Base-by-base conservation (phyloP, 2,797 vertebrate species). In the Bucorvus abyssinicus region DNA sequence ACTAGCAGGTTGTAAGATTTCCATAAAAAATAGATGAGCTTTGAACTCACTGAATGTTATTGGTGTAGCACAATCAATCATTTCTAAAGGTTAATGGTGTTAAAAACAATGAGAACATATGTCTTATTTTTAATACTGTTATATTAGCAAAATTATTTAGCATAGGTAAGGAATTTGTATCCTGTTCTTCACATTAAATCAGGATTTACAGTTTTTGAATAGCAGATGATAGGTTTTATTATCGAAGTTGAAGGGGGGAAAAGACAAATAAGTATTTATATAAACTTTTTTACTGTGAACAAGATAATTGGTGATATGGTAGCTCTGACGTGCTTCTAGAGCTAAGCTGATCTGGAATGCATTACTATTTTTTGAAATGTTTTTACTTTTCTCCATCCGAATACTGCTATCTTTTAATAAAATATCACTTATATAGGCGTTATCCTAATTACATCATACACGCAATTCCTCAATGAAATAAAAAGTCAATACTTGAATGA, bases 1-100 rank as follows among this genome's bases (percentile, higher is more conserved):
- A 97, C 97, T 98, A 97, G 95, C 97, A 97, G 93, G 96, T 98
- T 97, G 95, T 97, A 96, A 97, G 95, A 98, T 97, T 97, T 97
- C 97, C 97, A 97, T 98, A 97, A 98, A 98, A 97, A 98, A 97
- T 97, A 98, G 97, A 98, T 98, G 96, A 98, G 97, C 96, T 97
- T 98, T 97, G 97, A 98, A 97, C 97, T 97, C 96, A 94, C 95
- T 95, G 97, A 98, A 97, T 97, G 96, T 96, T 98, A 95, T 86
- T 97, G 96, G 95, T 97, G 92, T 97, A 97, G 94, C 89, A 94
- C 95, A 80, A 94, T 98, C 95, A 97, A 97, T 98, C 97, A 98
- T 97, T 97, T 97, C 95, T 98, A 98, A 98, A 98, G 97, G 97
- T 98, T 98, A 98, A 98, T 97, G 97, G 97, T 97, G 96, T 97